phyloP scores from a whole-genome alignment of 2,888 invertebrate species.

The Agrotis puta region DNA sequence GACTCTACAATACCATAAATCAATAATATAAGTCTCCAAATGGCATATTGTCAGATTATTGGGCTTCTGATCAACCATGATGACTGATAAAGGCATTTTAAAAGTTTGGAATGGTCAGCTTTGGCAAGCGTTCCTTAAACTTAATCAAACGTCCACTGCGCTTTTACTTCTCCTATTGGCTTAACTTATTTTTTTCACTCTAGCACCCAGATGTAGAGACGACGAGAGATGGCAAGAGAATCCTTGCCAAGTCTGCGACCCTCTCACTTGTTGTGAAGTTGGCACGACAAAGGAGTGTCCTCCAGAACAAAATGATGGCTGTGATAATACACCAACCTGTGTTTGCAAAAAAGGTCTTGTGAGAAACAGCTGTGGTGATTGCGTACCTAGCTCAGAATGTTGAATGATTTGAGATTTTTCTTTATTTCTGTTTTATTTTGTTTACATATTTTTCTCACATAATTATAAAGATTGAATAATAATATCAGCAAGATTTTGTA shows the following conservation, averaged over 20 bases:
- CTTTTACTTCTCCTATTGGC: background rate
- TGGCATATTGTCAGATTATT: no score
- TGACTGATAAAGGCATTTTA: no score
- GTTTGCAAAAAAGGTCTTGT: conserved; percentile 56
- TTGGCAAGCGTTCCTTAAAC: no score
- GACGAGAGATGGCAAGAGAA: conserved; percentile 60
- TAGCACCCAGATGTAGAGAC: conserved; percentile 55
- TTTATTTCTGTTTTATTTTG: background rate
- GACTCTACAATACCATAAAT: no score
- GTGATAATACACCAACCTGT: conserved; percentile 54
- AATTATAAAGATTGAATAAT: no score
- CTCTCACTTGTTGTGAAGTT: conserved; percentile 61
- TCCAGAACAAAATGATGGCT: conserved; percentile 26
- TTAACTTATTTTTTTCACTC: background rate
- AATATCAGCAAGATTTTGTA: no score
- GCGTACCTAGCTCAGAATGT: conserved; percentile 60
- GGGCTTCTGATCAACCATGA: no score
- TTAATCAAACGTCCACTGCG: no score
- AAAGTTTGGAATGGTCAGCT: no score
- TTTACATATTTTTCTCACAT: no score
- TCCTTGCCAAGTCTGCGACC: conserved; percentile 56
- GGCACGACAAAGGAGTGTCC: conserved; percentile 51
- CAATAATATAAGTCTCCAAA: no score
- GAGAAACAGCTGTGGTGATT: conserved; percentile 44
- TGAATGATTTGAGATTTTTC: conserved; percentile 44